phyloP scores from a whole-genome alignment of 2,797 vertebrate species.

The Sylvia borin region DNA sequence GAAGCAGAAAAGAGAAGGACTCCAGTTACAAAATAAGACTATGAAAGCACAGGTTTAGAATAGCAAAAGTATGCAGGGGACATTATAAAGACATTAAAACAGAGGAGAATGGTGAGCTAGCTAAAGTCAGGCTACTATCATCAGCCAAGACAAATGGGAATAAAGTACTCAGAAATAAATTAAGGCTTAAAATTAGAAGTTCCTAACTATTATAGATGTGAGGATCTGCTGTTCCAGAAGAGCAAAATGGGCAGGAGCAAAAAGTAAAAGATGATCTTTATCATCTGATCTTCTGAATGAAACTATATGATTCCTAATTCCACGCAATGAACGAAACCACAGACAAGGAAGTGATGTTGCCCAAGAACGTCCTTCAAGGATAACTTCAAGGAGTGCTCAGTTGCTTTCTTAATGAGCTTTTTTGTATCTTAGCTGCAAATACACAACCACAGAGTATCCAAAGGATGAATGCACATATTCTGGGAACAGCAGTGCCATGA shows the following conservation, averaged over 20 bases:
- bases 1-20: neutral
- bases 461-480: neutral
- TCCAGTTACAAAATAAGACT: neutral
- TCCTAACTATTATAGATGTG: neutral
- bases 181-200: slow-evolving; percentile 45
- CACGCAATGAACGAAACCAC: neutral
- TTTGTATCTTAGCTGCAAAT: neutral
- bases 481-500: neutral
- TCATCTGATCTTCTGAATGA: neutral
- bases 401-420: neutral
- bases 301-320: neutral
- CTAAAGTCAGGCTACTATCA: neutral
- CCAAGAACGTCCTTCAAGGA: neutral
- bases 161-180: slow-evolving; percentile 29
- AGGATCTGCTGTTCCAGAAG: neutral
- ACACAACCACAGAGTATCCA: neutral
- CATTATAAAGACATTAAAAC: neutral
- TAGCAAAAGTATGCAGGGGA: neutral
- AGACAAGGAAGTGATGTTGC: neutral
- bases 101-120: neutral
- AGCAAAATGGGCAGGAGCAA: neutral
- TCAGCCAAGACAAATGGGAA: neutral
- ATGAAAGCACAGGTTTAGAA: neutral
- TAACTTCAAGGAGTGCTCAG: neutral
- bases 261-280: neutral